phyloP scores from a whole-genome alignment of 2,888 invertebrate species.

The Drosophila hawaiiensis region DNA sequence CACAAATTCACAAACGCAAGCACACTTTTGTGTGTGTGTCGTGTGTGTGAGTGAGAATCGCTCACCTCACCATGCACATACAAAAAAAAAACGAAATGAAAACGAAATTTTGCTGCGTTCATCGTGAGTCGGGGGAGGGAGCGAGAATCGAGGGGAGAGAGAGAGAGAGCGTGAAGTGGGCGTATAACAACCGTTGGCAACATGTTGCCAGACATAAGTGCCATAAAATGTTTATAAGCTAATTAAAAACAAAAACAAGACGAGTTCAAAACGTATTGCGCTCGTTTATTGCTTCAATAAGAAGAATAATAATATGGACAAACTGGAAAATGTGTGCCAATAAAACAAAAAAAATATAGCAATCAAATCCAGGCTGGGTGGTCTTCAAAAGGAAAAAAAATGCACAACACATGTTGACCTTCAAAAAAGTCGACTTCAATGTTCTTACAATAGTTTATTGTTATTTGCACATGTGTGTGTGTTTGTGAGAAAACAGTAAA shows the following conservation, averaged over 20 bases:
- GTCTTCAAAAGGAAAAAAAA: constrained; percentile 8
- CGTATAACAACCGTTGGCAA: constrained; percentile 43
- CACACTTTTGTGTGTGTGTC: not conserved
- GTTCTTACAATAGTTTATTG: constrained; percentile 1
- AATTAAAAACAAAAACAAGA: constrained; percentile 45
- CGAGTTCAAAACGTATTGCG: constrained; percentile 49
- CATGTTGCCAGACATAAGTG: constrained; percentile 61
- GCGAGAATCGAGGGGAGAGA: not conserved
- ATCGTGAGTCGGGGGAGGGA: constrained; percentile 43
- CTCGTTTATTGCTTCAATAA: constrained; percentile 35
- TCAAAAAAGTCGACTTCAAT: constrained; percentile 45
- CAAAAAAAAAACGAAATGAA: constrained; percentile 66
- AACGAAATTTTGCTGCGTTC: constrained; percentile 72
- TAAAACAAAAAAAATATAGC: constrained; percentile 42
- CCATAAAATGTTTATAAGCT: constrained; percentile 59
- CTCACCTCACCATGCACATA: constrained; percentile 50
- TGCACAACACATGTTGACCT: constrained; percentile 62
- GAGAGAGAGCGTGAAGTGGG: constrained; percentile 49
- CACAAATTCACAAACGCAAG: constrained; percentile 9
- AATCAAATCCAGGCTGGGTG: constrained; percentile 25
- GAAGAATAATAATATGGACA: constrained; percentile 8
- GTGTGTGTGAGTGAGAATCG: not conserved
- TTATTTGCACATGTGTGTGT: not conserved
- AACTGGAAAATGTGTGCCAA: constrained; percentile 57
- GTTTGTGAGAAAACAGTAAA: constrained; percentile 2